Conservation (phyloP, 2,888 invertebrate species). For the Augochlorella aurata region DNA sequence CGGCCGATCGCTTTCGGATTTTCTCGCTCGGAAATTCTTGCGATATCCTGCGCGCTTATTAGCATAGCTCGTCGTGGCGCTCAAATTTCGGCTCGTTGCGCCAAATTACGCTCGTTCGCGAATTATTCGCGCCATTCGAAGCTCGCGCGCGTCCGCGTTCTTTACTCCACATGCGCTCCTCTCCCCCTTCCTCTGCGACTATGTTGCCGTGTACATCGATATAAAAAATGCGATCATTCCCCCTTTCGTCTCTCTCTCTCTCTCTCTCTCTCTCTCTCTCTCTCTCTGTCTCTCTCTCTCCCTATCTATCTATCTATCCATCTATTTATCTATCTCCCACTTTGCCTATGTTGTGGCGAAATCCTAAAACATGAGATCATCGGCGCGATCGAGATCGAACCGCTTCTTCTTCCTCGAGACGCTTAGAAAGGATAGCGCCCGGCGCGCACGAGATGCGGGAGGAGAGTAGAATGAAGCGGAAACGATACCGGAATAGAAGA, state of each 20-base stretch:
- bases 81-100: slow-evolving; percentile 27
- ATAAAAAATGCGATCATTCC: not conserved
- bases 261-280: too few species aligned
- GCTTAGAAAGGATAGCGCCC: slow-evolving; percentile 18
- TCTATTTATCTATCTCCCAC: not conserved
- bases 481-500: not conserved
- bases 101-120: slow-evolving; percentile 37
- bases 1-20: slow-evolving; percentile 58
- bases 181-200: not conserved
- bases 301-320: not conserved
- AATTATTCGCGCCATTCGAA: slow-evolving; percentile 51
- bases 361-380: not conserved
- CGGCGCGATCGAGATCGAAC: not conserved
- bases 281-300: too few species aligned
- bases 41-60: slow-evolving; percentile 62
- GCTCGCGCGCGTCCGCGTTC: slow-evolving; percentile 15
- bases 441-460: not conserved
- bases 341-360: not conserved
- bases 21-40: slow-evolving; percentile 66
- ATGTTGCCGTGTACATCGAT: not conserved
- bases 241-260: not conserved
- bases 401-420: not conserved
- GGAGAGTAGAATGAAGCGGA: not conserved
- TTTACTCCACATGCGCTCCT: not conserved
- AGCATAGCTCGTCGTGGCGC: slow-evolving; percentile 48